phyloP scores from a whole-genome alignment of 2,888 invertebrate species.

The Cryptocephalus moraei region DNA sequence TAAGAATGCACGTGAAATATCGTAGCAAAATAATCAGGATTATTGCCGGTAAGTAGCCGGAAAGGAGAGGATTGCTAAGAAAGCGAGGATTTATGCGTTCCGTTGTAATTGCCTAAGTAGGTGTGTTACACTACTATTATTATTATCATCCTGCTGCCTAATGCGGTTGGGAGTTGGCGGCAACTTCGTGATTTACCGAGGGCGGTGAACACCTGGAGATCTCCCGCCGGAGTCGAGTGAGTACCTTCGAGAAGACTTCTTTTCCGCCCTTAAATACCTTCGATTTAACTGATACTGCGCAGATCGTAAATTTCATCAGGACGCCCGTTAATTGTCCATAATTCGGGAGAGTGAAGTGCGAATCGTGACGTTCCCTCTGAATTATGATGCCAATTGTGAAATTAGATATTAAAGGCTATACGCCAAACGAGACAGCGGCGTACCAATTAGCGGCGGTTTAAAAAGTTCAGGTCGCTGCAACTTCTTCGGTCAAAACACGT shows the following conservation, averaged over 20 bases:
- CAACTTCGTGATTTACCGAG: too few relatives aligned
- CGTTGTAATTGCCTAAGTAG: conserved; percentile 17
- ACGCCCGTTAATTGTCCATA: conserved; percentile 22
- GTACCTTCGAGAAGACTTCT: too few relatives aligned
- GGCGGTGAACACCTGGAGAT: too few relatives aligned
- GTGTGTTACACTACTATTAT: not conserved
- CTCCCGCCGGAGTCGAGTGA: too few relatives aligned
- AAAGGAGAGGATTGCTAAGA: conserved; percentile 16
- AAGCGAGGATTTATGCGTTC: conserved; percentile 15
- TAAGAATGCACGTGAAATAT: conserved; percentile 15
- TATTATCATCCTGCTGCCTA: too few relatives aligned
- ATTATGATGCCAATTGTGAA: conserved; percentile 38
- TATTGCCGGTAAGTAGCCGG: conserved; percentile 11
- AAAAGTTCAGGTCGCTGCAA: too few relatives aligned
- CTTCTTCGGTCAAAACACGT: too few relatives aligned
- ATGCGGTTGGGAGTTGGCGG: too few relatives aligned
- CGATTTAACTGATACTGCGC: conserved; percentile 11
- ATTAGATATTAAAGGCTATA: conserved; percentile 31
- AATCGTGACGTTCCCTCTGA: conserved; percentile 24
- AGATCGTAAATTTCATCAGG: conserved; percentile 34
- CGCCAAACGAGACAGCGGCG: not conserved
- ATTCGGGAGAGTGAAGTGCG: conserved; percentile 23
- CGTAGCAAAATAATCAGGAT: conserved; percentile 13
- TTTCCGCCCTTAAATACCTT: too few relatives aligned
- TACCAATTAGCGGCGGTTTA: too few relatives aligned